Evolutionary conservation across 2,113 vertebrate species (phyloP).

Genomic region (Festucalex cinctus): DNA sequence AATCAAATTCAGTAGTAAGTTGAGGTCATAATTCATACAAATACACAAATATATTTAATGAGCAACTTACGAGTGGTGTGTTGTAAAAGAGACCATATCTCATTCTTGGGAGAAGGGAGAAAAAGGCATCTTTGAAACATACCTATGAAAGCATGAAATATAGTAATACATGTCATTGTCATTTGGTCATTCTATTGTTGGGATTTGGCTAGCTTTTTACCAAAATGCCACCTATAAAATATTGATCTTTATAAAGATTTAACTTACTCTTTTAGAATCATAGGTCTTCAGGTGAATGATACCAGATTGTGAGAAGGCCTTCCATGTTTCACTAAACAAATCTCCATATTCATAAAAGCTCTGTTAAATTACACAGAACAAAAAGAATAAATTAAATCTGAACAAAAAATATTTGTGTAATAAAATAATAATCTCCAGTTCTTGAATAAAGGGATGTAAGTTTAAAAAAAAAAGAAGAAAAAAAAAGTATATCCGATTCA

Average conservation of each 20-base stretch:
- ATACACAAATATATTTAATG: neutral
- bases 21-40: neutral
- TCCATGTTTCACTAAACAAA: constrained; percentile 92
- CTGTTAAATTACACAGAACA: constrained; percentile 59
- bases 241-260: neutral
- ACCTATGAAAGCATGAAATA: constrained; percentile 70
- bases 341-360: constrained; percentile 92
- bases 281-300: constrained; percentile 90
- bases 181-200: neutral
- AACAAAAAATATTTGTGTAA: neutral
- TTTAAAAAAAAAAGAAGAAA: no score
- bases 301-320: constrained; percentile 84
- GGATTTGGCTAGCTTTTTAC: neutral
- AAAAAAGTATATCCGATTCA: no score
- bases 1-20: neutral
- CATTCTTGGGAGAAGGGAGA: constrained; percentile 94
- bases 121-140: constrained; percentile 90
- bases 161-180: neutral
- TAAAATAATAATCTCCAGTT: no score
- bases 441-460: no score
- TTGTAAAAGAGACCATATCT: constrained; percentile 96
- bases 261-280: constrained; percentile 87
- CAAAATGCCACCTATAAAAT: neutral
- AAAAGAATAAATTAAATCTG: neutral
- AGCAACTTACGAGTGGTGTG: constrained; percentile 86